These are phyloP conservation scores for Pongo abelii DNA, from an alignment of 2,113 vertebrate genomes.

Conservation along the genomic window DNA sequence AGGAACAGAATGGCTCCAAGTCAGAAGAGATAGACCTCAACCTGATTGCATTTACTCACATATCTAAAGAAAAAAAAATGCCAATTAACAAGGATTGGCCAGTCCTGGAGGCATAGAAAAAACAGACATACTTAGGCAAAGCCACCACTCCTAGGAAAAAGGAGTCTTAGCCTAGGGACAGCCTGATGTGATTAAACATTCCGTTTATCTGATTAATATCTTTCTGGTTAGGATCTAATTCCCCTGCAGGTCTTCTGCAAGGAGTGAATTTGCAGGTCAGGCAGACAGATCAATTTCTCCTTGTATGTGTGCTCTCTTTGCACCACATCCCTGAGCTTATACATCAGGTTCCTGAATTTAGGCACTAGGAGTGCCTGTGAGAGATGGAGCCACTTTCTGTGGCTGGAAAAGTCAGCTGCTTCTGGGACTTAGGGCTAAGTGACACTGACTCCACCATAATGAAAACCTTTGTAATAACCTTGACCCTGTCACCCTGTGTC, in stretches of 20 bases:
- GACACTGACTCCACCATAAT: background rate
- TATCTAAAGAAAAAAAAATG: background rate
- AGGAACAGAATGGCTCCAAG: background rate
- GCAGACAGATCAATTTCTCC: background rate
- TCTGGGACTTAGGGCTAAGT: background rate
- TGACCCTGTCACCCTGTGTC: background rate
- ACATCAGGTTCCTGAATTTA: background rate
- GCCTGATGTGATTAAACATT: background rate
- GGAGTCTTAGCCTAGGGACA: background rate
- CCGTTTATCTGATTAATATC: background rate
- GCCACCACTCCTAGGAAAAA: background rate
- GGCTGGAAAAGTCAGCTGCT: background rate
- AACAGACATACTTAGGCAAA: background rate
- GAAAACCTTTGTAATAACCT: background rate
- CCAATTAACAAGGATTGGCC: background rate
- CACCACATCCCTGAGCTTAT: background rate
- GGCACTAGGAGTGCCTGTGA: background rate
- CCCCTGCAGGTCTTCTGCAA: background rate
- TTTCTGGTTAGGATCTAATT: background rate
- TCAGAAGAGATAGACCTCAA: background rate
- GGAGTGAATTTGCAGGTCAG: background rate
- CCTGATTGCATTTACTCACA: background rate
- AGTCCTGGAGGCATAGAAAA: background rate
- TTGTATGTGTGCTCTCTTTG: background rate
- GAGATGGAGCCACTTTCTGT: background rate